phyloP scores from a whole-genome alignment of 2,797 vertebrate genomes.

The Tenualosa ilisha region DNA sequence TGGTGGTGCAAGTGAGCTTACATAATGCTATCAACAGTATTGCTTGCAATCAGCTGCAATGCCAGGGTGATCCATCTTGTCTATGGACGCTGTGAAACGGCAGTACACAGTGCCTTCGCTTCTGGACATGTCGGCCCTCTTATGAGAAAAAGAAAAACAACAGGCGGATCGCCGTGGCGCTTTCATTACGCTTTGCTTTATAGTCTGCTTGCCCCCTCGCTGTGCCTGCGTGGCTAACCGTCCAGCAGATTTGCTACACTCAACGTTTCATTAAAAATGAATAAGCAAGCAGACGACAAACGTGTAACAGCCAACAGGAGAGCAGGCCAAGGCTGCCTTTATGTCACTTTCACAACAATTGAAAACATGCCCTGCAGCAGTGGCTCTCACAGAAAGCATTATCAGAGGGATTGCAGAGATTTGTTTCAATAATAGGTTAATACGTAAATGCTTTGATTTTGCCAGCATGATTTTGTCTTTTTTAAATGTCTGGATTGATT shows the following conservation, averaged over 20 bases:
- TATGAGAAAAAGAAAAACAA: conserved; percentile 22
- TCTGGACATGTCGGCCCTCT: not conserved
- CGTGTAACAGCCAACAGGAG: not conserved
- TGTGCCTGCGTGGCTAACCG: not conserved
- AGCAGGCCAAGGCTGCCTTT: not conserved
- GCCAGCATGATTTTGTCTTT: not conserved
- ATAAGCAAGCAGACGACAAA: not conserved
- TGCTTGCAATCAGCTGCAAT: not conserved
- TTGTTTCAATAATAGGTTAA: not conserved
- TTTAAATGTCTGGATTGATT: not conserved
- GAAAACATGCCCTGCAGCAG: not conserved
- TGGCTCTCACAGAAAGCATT: not conserved
- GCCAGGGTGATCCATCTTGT: not conserved
- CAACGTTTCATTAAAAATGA: conserved; percentile 16
- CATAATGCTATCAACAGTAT: not conserved
- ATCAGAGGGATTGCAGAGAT: not conserved
- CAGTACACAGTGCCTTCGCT: not conserved
- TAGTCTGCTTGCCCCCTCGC: not conserved
- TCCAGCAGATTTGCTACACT: conserved; percentile 18
- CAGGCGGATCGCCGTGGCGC: not conserved
- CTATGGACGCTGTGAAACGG: not conserved
- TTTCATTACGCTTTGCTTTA: not conserved
- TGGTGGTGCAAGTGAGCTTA: not conserved
- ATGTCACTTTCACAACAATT: not conserved
- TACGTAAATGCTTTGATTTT: not conserved